Conservation (phyloP, 2,888 invertebrate species). For the Harpalus rufipes region DNA sequence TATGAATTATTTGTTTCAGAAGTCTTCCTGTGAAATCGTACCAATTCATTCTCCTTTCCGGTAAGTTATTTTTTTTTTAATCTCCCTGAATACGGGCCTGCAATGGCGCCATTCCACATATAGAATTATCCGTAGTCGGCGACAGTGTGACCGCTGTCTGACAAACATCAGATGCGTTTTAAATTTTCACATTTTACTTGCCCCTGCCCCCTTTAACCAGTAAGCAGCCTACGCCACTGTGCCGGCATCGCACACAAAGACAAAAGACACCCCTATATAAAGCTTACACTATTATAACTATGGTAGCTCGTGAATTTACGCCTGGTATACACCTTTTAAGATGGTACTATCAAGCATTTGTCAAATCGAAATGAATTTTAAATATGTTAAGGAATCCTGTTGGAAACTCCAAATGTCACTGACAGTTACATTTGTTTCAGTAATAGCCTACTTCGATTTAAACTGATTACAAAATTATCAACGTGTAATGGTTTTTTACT, state of each 20-base stretch:
- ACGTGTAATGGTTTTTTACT: too few relatives aligned
- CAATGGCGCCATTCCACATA: slow-evolving; percentile 42
- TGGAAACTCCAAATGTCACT: too few relatives aligned
- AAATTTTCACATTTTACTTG: slow-evolving; percentile 52
- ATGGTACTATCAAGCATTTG: too few relatives aligned
- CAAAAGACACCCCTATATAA: background rate
- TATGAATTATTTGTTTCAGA: background rate
- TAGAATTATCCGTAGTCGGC: slow-evolving; percentile 49
- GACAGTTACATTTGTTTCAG: too few relatives aligned
- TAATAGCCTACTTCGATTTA: too few relatives aligned
- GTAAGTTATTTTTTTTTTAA: background rate
- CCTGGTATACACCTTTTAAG: too few relatives aligned
- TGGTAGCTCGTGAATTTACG: too few relatives aligned
- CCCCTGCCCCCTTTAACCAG: background rate
- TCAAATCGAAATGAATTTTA: too few relatives aligned
- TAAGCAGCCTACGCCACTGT: background rate
- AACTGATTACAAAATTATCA: too few relatives aligned
- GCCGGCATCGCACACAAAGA: background rate
- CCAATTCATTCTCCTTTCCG: background rate
- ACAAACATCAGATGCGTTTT: slow-evolving; percentile 57
- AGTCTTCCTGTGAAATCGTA: too few relatives aligned
- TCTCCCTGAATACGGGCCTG: slow-evolving; percentile 7
- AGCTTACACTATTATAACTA: too few relatives aligned
- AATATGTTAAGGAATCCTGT: too few relatives aligned
- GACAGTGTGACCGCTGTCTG: slow-evolving; percentile 31